Conservation (phyloP, 2,888 invertebrate species). For the Steinernema hermaphroditum region DNA sequence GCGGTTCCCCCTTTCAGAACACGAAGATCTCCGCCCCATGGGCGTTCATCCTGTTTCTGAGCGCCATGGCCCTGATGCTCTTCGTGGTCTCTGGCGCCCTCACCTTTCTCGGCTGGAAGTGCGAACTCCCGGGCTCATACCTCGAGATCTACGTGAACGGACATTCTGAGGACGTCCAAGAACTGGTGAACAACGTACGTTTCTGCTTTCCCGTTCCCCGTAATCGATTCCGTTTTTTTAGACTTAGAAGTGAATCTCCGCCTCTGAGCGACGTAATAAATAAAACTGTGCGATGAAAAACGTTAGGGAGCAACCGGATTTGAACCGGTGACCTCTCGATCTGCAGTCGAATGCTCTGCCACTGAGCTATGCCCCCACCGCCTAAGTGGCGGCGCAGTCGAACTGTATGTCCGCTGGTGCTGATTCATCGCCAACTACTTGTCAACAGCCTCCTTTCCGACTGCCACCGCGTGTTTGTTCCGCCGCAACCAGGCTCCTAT, state of each 20-base stretch:
- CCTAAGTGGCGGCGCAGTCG: no score
- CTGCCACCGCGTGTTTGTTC: background rate
- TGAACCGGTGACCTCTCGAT: slow-evolving; percentile 57
- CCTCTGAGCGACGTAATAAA: background rate
- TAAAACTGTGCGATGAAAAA: background rate
- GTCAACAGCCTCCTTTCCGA: background rate
- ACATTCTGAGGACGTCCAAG: background rate
- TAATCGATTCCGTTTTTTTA: background rate
- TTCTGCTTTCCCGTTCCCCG: background rate
- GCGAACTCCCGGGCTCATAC: background rate
- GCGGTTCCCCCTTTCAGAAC: background rate
- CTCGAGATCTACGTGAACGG: background rate
- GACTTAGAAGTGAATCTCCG: background rate
- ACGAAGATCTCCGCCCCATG: background rate
- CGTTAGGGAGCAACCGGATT: slow-evolving; percentile 47
- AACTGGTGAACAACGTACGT: background rate
- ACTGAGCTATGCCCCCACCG: slow-evolving; percentile 56
- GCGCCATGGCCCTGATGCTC: background rate
- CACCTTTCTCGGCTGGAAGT: background rate
- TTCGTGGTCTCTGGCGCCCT: background rate
- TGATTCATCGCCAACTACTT: background rate
- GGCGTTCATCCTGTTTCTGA: background rate
- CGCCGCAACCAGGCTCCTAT: background rate
- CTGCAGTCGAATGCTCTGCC: slow-evolving; percentile 58
- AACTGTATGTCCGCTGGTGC: no score